Evolutionary conservation across 2,797 vertebrate species (phyloP).

Genomic region (Myiothlypis coronata): DNA sequence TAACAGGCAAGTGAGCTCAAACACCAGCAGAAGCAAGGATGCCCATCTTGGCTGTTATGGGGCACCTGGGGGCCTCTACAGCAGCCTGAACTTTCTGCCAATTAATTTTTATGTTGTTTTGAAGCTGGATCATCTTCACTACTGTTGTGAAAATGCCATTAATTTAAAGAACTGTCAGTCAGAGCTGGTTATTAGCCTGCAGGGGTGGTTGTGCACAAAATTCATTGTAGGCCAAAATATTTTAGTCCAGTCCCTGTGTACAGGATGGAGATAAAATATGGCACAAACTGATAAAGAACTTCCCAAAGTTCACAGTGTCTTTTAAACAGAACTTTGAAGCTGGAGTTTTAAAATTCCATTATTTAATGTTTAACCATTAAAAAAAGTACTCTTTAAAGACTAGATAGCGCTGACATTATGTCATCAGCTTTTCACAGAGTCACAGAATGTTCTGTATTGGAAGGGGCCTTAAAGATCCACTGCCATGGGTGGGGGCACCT

Average conservation of each 20-base stretch:
- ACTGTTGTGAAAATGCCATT: conserved; percentile 55
- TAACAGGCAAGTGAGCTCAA: conserved; percentile 25
- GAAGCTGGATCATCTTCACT: conserved; percentile 63
- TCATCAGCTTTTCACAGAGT: neutral
- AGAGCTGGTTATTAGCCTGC: conserved; percentile 1
- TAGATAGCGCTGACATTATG: neutral
- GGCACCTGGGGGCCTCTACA: conserved; percentile 34
- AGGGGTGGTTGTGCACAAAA: neutral
- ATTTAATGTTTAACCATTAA: neutral
- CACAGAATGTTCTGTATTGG: neutral
- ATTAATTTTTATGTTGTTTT: conserved; percentile 65
- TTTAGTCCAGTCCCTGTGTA: neutral
- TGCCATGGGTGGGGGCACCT: neutral
- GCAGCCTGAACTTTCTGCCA: conserved; percentile 46
- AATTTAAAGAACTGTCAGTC: conserved; percentile 35
- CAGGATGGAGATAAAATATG: neutral
- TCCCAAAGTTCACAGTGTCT: neutral
- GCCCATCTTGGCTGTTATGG: conserved; percentile 1
- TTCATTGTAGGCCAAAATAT: neutral
- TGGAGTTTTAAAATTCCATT: neutral
- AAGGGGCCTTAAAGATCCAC: neutral
- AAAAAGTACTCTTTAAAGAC: neutral
- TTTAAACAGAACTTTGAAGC: neutral
- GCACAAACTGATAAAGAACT: neutral
- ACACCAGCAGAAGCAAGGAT: conserved; percentile 1